A percentile compares a stretch with the other conserved stretches of the same genome.
phyloP scores from a whole-genome alignment of 2,888 invertebrate genomes.

The Apotomis betuletana region DNA sequence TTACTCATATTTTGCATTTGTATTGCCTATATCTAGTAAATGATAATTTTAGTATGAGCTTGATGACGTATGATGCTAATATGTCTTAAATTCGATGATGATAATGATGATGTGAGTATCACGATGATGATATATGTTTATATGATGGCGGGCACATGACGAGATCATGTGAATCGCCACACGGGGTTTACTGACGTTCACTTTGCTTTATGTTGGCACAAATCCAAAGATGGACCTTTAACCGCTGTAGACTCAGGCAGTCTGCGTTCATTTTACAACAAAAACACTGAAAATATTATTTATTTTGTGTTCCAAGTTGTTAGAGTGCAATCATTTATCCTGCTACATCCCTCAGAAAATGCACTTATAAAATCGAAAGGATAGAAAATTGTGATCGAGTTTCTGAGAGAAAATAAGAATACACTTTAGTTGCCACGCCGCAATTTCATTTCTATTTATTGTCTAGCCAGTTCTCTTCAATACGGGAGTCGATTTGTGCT shows the following conservation, averaged over 20 bases:
- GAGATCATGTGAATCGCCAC: no score
- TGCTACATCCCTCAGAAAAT: conserved; percentile 11
- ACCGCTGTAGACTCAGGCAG: neutral
- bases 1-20: no score
- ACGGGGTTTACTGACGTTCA: conserved; percentile 6
- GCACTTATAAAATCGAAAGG: conserved; percentile 8
- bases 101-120: no score
- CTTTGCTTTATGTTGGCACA: conserved; percentile 18
- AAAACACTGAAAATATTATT: neutral
- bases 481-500: neutral
- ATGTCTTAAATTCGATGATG: no score
- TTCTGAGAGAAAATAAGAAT: conserved; percentile 5
- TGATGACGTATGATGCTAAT: no score
- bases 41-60: no score
- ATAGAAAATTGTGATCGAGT: conserved; percentile 10
- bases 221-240: conserved; percentile 13
- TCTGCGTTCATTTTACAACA: neutral
- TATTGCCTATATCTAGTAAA: no score
- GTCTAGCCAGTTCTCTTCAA: neutral
- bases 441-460: conserved; percentile 13
- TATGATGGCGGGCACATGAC: no score
- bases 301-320: neutral
- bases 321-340: conserved; percentile 6
- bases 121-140: no score
- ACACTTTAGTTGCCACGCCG: neutral